These are phyloP conservation scores for Mycteria americana DNA, from an alignment of 2,797 vertebrate species.

Conservation along the genomic window DNA sequence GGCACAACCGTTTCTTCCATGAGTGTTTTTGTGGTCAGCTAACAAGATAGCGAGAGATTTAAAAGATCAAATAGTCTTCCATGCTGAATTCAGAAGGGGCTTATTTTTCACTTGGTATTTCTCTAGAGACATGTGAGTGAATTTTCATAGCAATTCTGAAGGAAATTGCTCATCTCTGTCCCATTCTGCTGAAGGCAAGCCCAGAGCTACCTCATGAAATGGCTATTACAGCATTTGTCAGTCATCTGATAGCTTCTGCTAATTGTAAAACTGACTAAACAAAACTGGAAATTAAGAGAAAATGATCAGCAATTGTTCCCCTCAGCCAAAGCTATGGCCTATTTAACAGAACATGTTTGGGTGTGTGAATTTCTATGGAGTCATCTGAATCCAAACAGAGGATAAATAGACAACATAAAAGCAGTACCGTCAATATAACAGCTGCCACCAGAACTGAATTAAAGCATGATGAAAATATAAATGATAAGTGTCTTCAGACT, in stretches of 20 bases:
- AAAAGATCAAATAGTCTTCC: background rate
- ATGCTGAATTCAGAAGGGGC: background rate
- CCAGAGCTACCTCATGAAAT: background rate
- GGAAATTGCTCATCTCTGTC: background rate
- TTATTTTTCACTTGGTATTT: background rate
- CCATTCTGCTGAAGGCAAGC: background rate
- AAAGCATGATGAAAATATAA: background rate
- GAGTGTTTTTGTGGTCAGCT: background rate
- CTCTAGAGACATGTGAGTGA: background rate
- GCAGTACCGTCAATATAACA: background rate
- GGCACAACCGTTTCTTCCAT: background rate
- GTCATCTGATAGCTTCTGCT: background rate
- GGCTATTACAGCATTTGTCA: background rate
- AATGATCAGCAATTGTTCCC: background rate
- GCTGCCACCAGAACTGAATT: background rate
- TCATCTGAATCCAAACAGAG: conserved; percentile 6
- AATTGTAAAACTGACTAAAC: background rate
- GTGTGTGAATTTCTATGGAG: background rate
- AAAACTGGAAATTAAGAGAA: background rate
- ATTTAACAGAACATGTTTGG: background rate
- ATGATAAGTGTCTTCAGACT: background rate
- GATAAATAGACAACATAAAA: background rate
- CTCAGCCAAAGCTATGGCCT: background rate
- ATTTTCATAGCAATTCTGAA: background rate
- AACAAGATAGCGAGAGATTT: background rate